A percentile compares a stretch with the other conserved stretches of the same genome.
Evolutionary conservation across 2,797 vertebrate species (phyloP).

Genomic region (Salarias fasciatus): DNA sequence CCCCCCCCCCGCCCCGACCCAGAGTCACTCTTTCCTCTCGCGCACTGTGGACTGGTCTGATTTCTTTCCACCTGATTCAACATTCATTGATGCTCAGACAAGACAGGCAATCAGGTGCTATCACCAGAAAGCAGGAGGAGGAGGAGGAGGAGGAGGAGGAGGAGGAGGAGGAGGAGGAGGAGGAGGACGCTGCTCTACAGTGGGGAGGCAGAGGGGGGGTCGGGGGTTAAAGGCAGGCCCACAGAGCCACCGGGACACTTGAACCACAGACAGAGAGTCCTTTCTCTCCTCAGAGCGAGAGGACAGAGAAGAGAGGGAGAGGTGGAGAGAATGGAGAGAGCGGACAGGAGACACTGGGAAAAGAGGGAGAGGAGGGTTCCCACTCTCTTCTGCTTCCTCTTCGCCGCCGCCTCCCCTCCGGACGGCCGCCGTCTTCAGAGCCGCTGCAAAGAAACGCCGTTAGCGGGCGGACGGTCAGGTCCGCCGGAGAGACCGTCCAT

Average conservation of each 20-base stretch:
- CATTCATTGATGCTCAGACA: conserved; percentile 91
- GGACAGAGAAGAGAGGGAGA: conserved; percentile 48
- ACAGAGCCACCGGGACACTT: conserved; percentile 43
- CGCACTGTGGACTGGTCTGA: conserved; percentile 42
- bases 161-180: conserved; percentile 28
- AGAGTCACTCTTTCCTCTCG: conserved; percentile 61
- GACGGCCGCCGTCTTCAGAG: conserved; percentile 42
- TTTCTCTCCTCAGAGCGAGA: conserved; percentile 54
- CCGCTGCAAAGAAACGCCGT: conserved; percentile 72
- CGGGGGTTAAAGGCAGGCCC: conserved; percentile 58
- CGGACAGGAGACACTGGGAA: conserved; percentile 40
- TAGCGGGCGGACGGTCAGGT: conserved; percentile 5
- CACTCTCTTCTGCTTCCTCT: conserved; percentile 26
- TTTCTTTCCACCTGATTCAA: conserved; percentile 58
- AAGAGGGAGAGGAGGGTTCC: conserved; percentile 44
- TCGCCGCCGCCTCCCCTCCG: conserved; percentile 17
- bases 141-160: conserved; percentile 56
- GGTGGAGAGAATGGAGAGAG: conserved; percentile 17
- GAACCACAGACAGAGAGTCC: conserved; percentile 52
- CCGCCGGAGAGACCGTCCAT: no score
- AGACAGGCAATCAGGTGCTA: conserved; percentile 99
- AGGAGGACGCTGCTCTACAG: no score
- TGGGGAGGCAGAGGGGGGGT: no score
- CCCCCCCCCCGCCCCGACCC: conserved; percentile 10
- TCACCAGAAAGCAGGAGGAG: conserved; percentile 88